Evolutionary conservation across 2,888 invertebrate genomes (phyloP).

Genomic region (Pharmacophagus antenor): DNA sequence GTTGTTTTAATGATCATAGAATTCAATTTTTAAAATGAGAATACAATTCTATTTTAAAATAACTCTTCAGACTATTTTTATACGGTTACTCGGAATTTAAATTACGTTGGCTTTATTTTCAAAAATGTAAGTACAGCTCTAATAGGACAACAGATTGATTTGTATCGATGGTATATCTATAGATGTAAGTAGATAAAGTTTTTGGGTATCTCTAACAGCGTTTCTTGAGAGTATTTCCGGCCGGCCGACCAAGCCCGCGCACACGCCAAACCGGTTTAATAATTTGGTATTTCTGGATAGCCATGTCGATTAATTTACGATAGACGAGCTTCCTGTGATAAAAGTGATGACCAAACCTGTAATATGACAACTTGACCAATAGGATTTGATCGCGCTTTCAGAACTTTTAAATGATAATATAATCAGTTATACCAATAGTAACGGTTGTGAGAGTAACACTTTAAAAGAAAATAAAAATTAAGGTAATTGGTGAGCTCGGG

Average conservation of each 20-base stretch:
- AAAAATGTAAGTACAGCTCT: background rate
- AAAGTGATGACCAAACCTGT: conserved; percentile 48
- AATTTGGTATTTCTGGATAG: conserved; percentile 59
- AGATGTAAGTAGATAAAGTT: conserved; percentile 28
- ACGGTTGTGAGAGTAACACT: conserved; percentile 8
- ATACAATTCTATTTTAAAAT: conserved; percentile 8
- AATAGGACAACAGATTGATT: background rate
- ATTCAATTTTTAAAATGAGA: conserved; percentile 14
- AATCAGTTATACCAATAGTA: conserved; percentile 44
- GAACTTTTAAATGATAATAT: conserved; percentile 44
- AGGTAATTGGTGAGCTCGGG: background rate
- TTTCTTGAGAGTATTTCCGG: conserved; percentile 43
- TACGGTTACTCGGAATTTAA: background rate
- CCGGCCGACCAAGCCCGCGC: conserved; percentile 33
- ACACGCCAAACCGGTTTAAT: conserved; percentile 73
- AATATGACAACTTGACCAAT: conserved; percentile 51
- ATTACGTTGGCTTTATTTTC: background rate
- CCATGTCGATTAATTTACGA: conserved; percentile 65
- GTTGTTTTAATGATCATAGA: conserved; percentile 24
- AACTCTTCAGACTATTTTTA: background rate
- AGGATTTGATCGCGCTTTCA: conserved; percentile 44
- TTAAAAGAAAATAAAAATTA: background rate
- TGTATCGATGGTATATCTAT: conserved; percentile 31
- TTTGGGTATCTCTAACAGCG: conserved; percentile 32
- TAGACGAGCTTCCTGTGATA: conserved; percentile 66